These are phyloP conservation scores for Atractosteus spatula DNA, from an alignment of 2,113 vertebrate genomes.

Conservation along the genomic window DNA sequence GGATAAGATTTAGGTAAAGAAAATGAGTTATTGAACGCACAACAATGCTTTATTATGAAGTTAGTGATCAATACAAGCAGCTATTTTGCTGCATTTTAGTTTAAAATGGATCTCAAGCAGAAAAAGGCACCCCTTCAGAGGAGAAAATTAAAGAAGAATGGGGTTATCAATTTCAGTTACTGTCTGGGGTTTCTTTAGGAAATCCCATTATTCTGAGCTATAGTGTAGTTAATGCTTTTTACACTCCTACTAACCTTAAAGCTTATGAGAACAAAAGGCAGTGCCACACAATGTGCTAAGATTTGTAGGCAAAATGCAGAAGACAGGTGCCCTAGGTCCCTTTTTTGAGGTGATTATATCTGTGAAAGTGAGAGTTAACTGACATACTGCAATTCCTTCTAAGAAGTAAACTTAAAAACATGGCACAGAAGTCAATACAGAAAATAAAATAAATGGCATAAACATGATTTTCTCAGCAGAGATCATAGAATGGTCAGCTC, in stretches of 20 bases:
- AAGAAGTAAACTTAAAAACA: constrained; percentile 13
- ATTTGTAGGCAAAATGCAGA: neutral
- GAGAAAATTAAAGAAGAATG: constrained; percentile 17
- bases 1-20: no score
- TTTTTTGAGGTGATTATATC: constrained; percentile 28
- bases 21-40: no score
- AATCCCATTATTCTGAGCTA: constrained; percentile 14
- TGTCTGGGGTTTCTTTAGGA: constrained; percentile 25
- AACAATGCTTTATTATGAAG: no score
- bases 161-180: constrained; percentile 23
- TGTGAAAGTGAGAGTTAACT: constrained; percentile 18
- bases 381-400: constrained; percentile 17
- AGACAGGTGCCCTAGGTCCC: constrained; percentile 7
- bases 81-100: no score
- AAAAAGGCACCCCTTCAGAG: neutral
- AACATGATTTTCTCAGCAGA: no score
- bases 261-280: constrained; percentile 20
- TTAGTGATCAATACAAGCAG: no score
- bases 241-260: constrained; percentile 10
- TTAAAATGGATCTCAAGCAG: no score
- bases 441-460: no score
- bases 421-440: no score
- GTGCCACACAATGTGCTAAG: neutral
- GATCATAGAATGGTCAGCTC: no score
- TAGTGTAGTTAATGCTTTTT: constrained; percentile 24